Conservation (phyloP, 1,140 invertebrate species). For the Luehdorfia chinensis region DNA sequence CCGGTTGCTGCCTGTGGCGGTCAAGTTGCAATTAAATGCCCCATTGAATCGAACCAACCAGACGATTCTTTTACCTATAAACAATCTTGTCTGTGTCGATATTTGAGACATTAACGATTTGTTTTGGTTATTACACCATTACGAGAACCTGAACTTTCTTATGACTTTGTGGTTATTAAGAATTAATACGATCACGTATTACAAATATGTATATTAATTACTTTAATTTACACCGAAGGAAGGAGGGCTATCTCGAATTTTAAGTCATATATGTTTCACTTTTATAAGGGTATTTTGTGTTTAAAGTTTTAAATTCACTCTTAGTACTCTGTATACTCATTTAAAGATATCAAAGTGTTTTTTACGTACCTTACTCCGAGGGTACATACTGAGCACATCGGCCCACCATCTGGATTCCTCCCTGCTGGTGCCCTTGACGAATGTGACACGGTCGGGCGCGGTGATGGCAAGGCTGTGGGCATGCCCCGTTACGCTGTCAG, state of each 20-base stretch:
- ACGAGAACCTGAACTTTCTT: too few relatives aligned
- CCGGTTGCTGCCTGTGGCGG: not conserved
- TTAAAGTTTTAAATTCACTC: too few relatives aligned
- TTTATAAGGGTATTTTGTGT: too few relatives aligned
- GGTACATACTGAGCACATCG: conserved; percentile 89
- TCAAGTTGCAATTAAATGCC: not conserved
- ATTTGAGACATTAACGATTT: not conserved
- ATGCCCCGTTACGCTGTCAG: conserved; percentile 93
- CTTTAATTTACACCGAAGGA: too few relatives aligned
- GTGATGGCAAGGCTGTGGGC: conserved; percentile 91
- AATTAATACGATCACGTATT: too few relatives aligned
- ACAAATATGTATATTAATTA: too few relatives aligned
- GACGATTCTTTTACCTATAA: not conserved
- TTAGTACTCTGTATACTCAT: too few relatives aligned
- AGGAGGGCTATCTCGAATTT: too few relatives aligned
- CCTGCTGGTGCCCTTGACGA: conserved; percentile 93
- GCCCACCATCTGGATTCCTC: conserved; percentile 94
- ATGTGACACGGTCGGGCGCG: conserved; percentile 90
- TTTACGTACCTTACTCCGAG: conserved; percentile 87
- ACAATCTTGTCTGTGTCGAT: not conserved
- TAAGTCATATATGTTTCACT: too few relatives aligned
- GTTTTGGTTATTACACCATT: not conserved
- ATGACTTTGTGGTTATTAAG: too few relatives aligned
- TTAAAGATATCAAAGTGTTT: too few relatives aligned
- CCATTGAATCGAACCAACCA: not conserved